These are phyloP conservation scores for Ophthalmolycus amberensis DNA, from an alignment of 2,113 vertebrate genomes.

Conservation along the genomic window DNA sequence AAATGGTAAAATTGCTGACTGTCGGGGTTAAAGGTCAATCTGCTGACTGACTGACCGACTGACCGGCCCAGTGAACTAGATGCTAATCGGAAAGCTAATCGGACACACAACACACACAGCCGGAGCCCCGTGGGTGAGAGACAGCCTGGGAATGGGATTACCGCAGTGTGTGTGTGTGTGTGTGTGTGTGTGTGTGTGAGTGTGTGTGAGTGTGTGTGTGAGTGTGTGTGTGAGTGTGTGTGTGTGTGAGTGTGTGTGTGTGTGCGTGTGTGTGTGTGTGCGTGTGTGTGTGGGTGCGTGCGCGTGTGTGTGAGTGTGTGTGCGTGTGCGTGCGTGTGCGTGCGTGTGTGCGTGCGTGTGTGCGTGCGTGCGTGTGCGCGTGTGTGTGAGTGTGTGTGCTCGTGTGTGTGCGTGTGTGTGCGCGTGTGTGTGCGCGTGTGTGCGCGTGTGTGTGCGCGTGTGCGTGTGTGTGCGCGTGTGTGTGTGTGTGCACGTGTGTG, in stretches of 20 bases:
- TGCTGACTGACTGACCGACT: slow-evolving; percentile 35
- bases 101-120: slow-evolving; percentile 35
- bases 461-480: slow-evolving; percentile 24
- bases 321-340: slow-evolving; percentile 18
- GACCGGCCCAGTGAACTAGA: slow-evolving; percentile 40
- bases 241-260: slow-evolving; percentile 1
- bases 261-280: neutral
- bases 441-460: neutral
- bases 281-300: slow-evolving; percentile 26
- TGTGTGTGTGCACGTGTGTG: slow-evolving; percentile 36
- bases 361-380: slow-evolving; percentile 18
- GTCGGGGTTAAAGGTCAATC: slow-evolving; percentile 26
- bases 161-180: slow-evolving; percentile 12
- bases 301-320: slow-evolving; percentile 22
- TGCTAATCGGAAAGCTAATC: slow-evolving; percentile 36
- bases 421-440: neutral
- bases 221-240: slow-evolving; percentile 23
- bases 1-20: neutral
- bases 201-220: slow-evolving; percentile 21
- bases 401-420: slow-evolving; percentile 20
- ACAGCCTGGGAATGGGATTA: slow-evolving; percentile 46
- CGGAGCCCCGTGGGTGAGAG: slow-evolving; percentile 3
- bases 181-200: slow-evolving; percentile 26
- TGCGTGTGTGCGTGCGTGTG: slow-evolving; percentile 9
- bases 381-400: slow-evolving; percentile 6